These are phyloP conservation scores for Thunnus albacares DNA, from an alignment of 2,797 vertebrate species.

Conservation along the genomic window DNA sequence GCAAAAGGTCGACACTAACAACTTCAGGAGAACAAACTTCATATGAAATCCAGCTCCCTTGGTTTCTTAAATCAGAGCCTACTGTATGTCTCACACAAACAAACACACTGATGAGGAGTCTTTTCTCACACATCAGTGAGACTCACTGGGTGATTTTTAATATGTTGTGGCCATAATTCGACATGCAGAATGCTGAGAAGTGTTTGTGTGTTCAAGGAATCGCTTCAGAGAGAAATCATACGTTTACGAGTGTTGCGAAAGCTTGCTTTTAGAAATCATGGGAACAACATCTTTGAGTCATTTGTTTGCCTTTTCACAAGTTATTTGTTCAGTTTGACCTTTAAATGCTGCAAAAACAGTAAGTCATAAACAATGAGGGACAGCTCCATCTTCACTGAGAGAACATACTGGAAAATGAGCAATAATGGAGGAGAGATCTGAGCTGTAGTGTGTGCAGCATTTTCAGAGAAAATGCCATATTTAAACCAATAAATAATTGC, in stretches of 20 bases:
- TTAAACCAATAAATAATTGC: background rate
- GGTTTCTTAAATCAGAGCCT: conserved; percentile 18
- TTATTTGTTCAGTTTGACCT: conserved; percentile 75
- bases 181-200: conserved; percentile 25
- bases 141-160: conserved; percentile 38
- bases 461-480: background rate
- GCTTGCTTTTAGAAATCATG: conserved; percentile 49
- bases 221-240: conserved; percentile 29
- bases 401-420: conserved; percentile 19
- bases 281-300: conserved; percentile 58
- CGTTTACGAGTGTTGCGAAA: conserved; percentile 21
- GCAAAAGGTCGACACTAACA: conserved; percentile 24
- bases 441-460: background rate
- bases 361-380: conserved; percentile 52
- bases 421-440: conserved; percentile 8
- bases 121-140: conserved; percentile 61
- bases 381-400: conserved; percentile 13
- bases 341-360: conserved; percentile 66
- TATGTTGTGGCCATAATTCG: conserved; percentile 27
- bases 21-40: conserved; percentile 31
- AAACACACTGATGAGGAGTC: conserved; percentile 49
- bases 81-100: conserved; percentile 40
- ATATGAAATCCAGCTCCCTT: conserved; percentile 2
- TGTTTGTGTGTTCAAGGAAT: conserved; percentile 64
- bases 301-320: conserved; percentile 67